A percentile compares a stretch with the other conserved stretches of the same genome.
These are phyloP conservation scores for Motacilla alba DNA, from an alignment of 2,113 vertebrate genomes.

Conservation along the genomic window DNA sequence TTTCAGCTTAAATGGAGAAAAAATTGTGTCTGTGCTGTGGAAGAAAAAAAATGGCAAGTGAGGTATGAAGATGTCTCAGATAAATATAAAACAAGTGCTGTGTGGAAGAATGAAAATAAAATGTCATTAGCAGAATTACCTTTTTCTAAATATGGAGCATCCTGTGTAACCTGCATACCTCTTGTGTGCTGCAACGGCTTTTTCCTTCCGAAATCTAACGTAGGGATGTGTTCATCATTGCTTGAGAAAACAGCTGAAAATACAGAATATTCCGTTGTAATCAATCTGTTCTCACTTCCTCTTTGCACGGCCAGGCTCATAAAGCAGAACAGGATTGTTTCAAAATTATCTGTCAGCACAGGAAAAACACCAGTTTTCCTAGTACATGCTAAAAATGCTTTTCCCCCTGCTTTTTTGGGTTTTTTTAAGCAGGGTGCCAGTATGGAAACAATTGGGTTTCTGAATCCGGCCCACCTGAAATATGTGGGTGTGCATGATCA, in stretches of 20 bases:
- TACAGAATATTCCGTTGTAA: slow-evolving; percentile 7
- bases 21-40: not conserved
- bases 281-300: slow-evolving; percentile 25
- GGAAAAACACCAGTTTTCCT: not conserved
- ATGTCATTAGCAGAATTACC: not conserved
- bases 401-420: fast-evolving
- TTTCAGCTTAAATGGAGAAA: not conserved
- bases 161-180: not conserved
- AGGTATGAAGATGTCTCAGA: not conserved
- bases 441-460: not conserved
- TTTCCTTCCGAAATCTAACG: not conserved
- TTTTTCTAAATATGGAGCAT: not conserved
- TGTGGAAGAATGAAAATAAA: not conserved
- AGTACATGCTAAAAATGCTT: not conserved
- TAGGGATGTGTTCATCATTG: not conserved
- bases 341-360: not conserved
- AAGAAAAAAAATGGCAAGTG: not conserved
- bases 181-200: not conserved
- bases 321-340: not conserved
- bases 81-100: not conserved
- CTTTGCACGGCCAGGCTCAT: not conserved
- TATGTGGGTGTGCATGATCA: not conserved
- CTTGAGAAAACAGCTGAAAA: not conserved
- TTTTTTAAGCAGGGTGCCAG: not conserved
- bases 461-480: not conserved